Evolutionary conservation across 2,113 vertebrate species (phyloP).

Genomic region (Amia ocellicauda): DNA sequence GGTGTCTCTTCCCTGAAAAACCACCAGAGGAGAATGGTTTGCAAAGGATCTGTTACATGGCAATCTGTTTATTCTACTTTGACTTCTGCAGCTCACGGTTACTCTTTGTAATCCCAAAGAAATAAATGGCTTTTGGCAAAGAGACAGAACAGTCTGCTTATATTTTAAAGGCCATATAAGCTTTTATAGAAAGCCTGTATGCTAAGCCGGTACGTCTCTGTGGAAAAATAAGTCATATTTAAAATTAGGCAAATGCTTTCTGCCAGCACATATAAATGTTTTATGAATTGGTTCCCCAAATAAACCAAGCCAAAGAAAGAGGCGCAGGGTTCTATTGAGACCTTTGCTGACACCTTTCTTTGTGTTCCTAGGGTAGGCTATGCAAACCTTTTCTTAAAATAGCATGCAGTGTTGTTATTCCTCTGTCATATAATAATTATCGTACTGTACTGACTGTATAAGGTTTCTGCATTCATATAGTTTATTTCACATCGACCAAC

Average conservation of each 20-base stretch:
- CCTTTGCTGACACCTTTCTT: too few relatives aligned
- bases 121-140: slow-evolving; percentile 36
- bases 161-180: slow-evolving; percentile 41
- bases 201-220: slow-evolving; percentile 27
- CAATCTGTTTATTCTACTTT: slow-evolving; percentile 33
- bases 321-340: too few relatives aligned
- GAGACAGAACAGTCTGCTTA: slow-evolving; percentile 33
- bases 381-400: too few relatives aligned
- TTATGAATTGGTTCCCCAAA: background rate
- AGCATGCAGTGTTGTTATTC: too few relatives aligned
- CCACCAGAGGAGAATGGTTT: slow-evolving; percentile 15
- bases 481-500: background rate
- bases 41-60: slow-evolving; percentile 18
- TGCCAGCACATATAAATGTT: slow-evolving; percentile 13
- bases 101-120: slow-evolving; percentile 31
- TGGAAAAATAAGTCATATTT: slow-evolving; percentile 10
- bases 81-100: slow-evolving; percentile 22
- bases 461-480: background rate
- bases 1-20: background rate
- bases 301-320: too few relatives aligned
- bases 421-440: too few relatives aligned
- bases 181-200: slow-evolving; percentile 32
- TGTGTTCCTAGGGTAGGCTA: too few relatives aligned
- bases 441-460: slow-evolving; percentile 9
- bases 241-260: slow-evolving; percentile 15